These are phyloP conservation scores for Festucalex cinctus DNA, from an alignment of 2,113 vertebrate species.

Conservation along the genomic window DNA sequence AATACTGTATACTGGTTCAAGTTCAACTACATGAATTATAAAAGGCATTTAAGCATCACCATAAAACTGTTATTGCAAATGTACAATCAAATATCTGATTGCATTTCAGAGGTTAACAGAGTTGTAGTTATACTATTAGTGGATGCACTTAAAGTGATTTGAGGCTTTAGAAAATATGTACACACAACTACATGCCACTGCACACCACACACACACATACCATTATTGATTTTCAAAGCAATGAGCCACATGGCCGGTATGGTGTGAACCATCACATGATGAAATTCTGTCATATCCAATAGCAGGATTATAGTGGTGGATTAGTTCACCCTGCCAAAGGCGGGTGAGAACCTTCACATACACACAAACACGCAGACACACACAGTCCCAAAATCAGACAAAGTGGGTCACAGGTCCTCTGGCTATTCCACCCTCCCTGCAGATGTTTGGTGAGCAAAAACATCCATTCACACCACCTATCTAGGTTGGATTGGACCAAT, in stretches of 20 bases:
- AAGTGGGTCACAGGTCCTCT: constrained; percentile 65
- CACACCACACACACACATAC: constrained; percentile 1
- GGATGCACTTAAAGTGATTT: constrained; percentile 20
- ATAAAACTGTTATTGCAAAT: neutral
- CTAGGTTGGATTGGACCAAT: constrained; percentile 48
- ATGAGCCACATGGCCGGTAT: constrained; percentile 15
- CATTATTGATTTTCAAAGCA: constrained; percentile 12
- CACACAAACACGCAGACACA: constrained; percentile 15
- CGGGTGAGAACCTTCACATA: constrained; percentile 36
- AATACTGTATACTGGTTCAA: neutral
- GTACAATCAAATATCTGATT: neutral
- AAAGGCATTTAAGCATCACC: neutral
- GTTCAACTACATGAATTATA: neutral
- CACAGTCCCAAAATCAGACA: constrained; percentile 31
- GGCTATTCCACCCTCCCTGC: constrained; percentile 19
- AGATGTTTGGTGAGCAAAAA: constrained; percentile 44
- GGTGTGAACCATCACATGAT: constrained; percentile 47
- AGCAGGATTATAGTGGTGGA: constrained; percentile 56
- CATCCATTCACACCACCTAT: constrained; percentile 51
- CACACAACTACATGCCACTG: neutral
- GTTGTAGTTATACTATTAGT: neutral
- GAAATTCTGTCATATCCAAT: constrained; percentile 58
- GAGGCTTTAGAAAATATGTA: neutral
- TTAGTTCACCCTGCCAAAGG: constrained; percentile 59
- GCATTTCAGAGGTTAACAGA: neutral